Evolutionary conservation across 2,797 vertebrate species (phyloP).

Genomic region (Chelon labrosus): DNA sequence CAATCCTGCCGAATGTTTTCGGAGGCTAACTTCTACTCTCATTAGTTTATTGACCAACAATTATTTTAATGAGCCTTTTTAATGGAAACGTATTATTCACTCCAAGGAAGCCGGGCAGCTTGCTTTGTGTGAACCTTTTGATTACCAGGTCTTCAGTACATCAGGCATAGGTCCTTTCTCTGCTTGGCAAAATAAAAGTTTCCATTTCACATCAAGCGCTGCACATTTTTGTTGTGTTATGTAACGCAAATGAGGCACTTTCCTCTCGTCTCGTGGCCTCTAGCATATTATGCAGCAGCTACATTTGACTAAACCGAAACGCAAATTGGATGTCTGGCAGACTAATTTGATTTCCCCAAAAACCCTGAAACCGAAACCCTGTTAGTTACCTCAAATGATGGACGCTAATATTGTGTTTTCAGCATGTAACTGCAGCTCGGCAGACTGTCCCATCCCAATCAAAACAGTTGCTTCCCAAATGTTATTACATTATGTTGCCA

Average conservation of each 20-base stretch:
- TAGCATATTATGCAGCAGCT: slow-evolving; percentile 74
- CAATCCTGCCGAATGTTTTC: slow-evolving; percentile 57
- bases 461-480: slow-evolving; percentile 86
- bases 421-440: slow-evolving; percentile 82
- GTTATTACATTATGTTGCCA: slow-evolving; percentile 88
- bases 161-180: slow-evolving; percentile 47
- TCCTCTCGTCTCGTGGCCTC: slow-evolving; percentile 69
- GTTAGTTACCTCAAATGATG: slow-evolving; percentile 86
- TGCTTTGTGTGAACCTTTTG: slow-evolving; percentile 51
- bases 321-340: slow-evolving; percentile 88
- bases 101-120: slow-evolving; percentile 28
- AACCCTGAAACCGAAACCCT: slow-evolving; percentile 86
- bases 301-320: slow-evolving; percentile 88
- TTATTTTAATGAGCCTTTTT: slow-evolving; percentile 76
- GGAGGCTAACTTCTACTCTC: slow-evolving; percentile 58
- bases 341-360: slow-evolving; percentile 86
- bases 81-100: slow-evolving; percentile 68
- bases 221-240: slow-evolving; percentile 53
- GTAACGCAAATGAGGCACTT: slow-evolving; percentile 70
- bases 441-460: slow-evolving; percentile 86
- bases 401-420: slow-evolving; percentile 86
- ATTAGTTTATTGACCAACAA: slow-evolving; percentile 69
- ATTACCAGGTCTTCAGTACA: slow-evolving; percentile 51
- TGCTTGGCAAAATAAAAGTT: slow-evolving; percentile 62
- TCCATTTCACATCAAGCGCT: slow-evolving; percentile 51